Evolutionary conservation across 1,140 invertebrate genomes (phyloP).

Genomic region (Centruroides sculpturatus): DNA sequence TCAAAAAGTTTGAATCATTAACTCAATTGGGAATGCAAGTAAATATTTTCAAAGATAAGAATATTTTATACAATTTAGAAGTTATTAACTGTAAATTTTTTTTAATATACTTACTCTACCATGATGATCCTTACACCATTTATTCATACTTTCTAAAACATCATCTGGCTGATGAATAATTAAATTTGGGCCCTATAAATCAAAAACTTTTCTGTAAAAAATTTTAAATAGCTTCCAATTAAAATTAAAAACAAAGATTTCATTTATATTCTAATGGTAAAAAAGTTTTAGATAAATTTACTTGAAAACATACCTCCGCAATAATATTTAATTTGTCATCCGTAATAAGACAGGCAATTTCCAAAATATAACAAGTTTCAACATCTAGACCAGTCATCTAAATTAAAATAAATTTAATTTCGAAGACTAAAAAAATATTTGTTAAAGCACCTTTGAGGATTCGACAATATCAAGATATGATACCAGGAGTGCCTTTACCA

Average conservation of each 20-base stretch:
- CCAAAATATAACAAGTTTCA: slow-evolving; percentile 61
- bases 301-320: slow-evolving; percentile 37
- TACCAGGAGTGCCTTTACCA: too few relatives aligned
- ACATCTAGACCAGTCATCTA: slow-evolving; percentile 69
- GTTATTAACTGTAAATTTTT: too few relatives aligned
- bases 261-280: background rate
- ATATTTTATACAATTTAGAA: too few relatives aligned
- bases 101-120: slow-evolving; percentile 30
- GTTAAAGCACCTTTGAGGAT: too few relatives aligned
- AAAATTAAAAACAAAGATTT: slow-evolving; percentile 2
- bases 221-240: slow-evolving; percentile 1
- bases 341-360: slow-evolving; percentile 76
- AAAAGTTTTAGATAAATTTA: too few relatives aligned
- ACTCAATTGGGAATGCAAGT: too few relatives aligned
- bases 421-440: too few relatives aligned
- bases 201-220: background rate
- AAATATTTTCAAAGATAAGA: too few relatives aligned
- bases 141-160: slow-evolving; percentile 57
- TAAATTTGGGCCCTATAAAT: slow-evolving; percentile 45
- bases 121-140: slow-evolving; percentile 68
- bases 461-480: too few relatives aligned
- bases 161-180: slow-evolving; percentile 62
- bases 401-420: slow-evolving; percentile 18
- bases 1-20: too few relatives aligned
- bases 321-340: slow-evolving; percentile 62